phyloP scores from a whole-genome alignment of 2,797 vertebrate genomes.

The Esox lucius region DNA sequence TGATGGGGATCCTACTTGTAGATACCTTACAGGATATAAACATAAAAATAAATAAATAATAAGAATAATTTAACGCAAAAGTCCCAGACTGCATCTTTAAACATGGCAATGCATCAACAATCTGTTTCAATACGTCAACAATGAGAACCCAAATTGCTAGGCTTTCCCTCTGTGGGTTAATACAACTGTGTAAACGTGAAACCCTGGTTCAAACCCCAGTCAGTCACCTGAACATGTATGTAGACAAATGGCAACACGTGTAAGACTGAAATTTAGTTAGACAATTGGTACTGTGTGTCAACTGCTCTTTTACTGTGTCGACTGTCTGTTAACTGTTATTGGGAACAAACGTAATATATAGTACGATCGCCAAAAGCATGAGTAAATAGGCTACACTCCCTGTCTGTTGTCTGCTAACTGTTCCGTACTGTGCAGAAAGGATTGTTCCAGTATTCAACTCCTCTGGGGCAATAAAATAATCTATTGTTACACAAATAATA shows the following conservation, averaged over 20 bases:
- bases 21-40: too few species aligned
- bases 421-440: conserved; percentile 24
- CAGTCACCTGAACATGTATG: too few species aligned
- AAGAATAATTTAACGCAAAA: too few species aligned
- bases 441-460: conserved; percentile 36
- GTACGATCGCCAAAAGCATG: neutral
- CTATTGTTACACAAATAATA: neutral
- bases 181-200: too few species aligned
- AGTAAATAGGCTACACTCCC: neutral
- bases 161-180: neutral
- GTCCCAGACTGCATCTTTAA: neutral
- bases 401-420: conserved; percentile 1
- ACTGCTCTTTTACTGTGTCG: conserved; percentile 16
- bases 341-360: conserved; percentile 12
- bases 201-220: too few species aligned
- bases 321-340: neutral
- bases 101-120: too few species aligned
- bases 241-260: too few species aligned
- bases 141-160: neutral
- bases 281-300: neutral
- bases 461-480: conserved; percentile 21
- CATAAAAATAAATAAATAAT: too few species aligned
- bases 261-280: neutral
- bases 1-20: too few species aligned
- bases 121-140: neutral